Percentiles rank a stretch among this genome's conserved stretches.
phyloP scores from a whole-genome alignment of 1,140 invertebrate genomes.

The Diorhabda elongata region DNA sequence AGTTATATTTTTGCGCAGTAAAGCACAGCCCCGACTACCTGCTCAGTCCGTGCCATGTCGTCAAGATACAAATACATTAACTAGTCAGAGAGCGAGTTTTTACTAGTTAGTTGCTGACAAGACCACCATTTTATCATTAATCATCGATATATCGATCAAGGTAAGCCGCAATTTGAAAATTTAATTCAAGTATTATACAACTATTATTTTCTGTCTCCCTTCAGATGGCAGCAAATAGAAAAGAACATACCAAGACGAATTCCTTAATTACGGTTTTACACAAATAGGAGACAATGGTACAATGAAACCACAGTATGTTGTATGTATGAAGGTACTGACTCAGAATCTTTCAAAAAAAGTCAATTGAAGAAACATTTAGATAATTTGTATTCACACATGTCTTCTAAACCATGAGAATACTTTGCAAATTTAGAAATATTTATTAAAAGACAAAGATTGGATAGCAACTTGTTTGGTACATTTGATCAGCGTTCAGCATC shows the following conservation, averaged over 20 bases:
- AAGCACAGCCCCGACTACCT: too few relatives aligned
- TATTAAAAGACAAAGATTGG: too few relatives aligned
- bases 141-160: slow-evolving; percentile 29
- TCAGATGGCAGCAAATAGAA: slow-evolving; percentile 27
- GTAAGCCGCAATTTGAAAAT: slow-evolving; percentile 30
- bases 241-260: slow-evolving; percentile 4
- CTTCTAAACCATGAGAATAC: too few relatives aligned
- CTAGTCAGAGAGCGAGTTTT: too few relatives aligned
- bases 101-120: slow-evolving; percentile 8
- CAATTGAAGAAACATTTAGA: slow-evolving; percentile 22
- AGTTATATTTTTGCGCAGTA: too few relatives aligned
- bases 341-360: slow-evolving; percentile 35
- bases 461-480: slow-evolving; percentile 27
- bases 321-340: slow-evolving; percentile 33
- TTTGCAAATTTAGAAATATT: too few relatives aligned
- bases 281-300: slow-evolving; percentile 29
- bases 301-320: slow-evolving; percentile 35
- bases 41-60: too few relatives aligned
- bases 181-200: slow-evolving; percentile 29
- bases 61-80: too few relatives aligned
- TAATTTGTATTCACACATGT: too few relatives aligned
- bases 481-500: slow-evolving; percentile 31
- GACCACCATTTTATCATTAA: slow-evolving; percentile 22
- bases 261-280: slow-evolving; percentile 9
- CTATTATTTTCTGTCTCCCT: slow-evolving; percentile 23